phyloP scores from a whole-genome alignment of 2,797 vertebrate species.

The Labeo calbasu region DNA sequence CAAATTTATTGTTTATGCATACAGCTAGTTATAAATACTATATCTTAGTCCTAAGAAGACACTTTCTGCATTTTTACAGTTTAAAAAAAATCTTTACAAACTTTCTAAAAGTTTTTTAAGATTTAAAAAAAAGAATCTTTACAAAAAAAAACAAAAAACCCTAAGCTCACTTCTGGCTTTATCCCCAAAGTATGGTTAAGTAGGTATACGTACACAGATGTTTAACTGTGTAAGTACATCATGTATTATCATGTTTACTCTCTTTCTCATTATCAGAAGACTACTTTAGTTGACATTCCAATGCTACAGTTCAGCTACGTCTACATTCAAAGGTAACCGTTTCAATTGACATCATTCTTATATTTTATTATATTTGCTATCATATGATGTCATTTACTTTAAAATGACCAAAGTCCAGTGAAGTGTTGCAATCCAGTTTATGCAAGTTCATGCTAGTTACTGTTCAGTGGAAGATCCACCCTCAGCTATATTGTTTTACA shows the following conservation, averaged over 20 bases:
- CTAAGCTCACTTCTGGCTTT: not conserved
- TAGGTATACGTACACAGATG: not conserved
- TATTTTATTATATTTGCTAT: not conserved
- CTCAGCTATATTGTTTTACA: not conserved
- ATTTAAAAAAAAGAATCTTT: too few relatives aligned
- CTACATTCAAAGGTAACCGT: slow-evolving; percentile 88
- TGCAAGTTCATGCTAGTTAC: not conserved
- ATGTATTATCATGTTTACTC: slow-evolving; percentile 29
- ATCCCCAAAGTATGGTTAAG: not conserved
- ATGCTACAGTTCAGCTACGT: slow-evolving; percentile 91
- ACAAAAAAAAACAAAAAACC: not conserved
- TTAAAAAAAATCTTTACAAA: too few relatives aligned
- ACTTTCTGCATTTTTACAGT: not conserved
- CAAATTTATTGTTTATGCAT: not conserved
- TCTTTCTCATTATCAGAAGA: slow-evolving; percentile 74
- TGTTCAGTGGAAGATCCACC: not conserved
- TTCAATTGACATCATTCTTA: not conserved
- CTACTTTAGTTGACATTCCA: slow-evolving; percentile 87
- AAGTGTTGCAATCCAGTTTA: not conserved
- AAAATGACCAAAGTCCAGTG: slow-evolving; percentile 8
- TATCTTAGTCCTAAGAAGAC: not conserved
- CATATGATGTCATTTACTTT: not conserved
- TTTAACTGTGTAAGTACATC: not conserved
- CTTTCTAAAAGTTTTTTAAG: too few relatives aligned
- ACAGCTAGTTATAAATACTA: not conserved